Evolutionary conservation across 1,140 invertebrate genomes (phyloP).

Genomic region (Apolygus lucorum): DNA sequence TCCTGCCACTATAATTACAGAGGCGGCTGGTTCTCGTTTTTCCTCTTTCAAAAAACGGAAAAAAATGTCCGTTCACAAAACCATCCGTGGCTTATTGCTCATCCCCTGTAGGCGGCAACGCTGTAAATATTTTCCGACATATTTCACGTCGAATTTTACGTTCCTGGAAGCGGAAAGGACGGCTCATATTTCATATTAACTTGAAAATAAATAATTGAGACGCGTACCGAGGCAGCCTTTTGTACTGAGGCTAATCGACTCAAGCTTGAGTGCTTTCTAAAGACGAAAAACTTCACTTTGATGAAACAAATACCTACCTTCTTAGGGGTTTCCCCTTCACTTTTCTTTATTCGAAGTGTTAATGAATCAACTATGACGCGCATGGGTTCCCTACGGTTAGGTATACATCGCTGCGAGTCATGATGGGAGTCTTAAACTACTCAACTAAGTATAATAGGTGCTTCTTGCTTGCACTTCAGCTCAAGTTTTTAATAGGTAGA

Average conservation of each 20-base stretch:
- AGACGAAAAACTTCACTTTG: neutral
- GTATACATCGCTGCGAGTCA: too few relatives aligned
- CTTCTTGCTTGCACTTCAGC: too few relatives aligned
- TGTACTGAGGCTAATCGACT: neutral
- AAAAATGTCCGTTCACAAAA: too few relatives aligned
- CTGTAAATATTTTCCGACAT: neutral
- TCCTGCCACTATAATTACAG: neutral
- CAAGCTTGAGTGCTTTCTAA: neutral
- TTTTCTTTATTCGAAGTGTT: too few relatives aligned
- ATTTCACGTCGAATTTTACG: neutral
- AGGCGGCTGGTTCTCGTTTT: neutral
- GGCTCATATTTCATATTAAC: neutral
- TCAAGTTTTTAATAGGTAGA: too few relatives aligned
- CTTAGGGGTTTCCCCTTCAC: too few relatives aligned
- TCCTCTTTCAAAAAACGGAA: neutral
- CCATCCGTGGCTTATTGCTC: neutral
- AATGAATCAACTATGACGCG: too few relatives aligned
- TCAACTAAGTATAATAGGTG: too few relatives aligned
- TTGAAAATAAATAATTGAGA: constrained; percentile 2
- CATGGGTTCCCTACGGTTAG: too few relatives aligned
- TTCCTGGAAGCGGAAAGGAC: neutral
- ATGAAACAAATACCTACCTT: too few relatives aligned
- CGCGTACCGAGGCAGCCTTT: neutral
- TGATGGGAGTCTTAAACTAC: too few relatives aligned
- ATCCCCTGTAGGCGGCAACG: neutral